These are phyloP conservation scores for Hipposideros armiger DNA, from an alignment of 2,113 vertebrate genomes.

Conservation along the genomic window DNA sequence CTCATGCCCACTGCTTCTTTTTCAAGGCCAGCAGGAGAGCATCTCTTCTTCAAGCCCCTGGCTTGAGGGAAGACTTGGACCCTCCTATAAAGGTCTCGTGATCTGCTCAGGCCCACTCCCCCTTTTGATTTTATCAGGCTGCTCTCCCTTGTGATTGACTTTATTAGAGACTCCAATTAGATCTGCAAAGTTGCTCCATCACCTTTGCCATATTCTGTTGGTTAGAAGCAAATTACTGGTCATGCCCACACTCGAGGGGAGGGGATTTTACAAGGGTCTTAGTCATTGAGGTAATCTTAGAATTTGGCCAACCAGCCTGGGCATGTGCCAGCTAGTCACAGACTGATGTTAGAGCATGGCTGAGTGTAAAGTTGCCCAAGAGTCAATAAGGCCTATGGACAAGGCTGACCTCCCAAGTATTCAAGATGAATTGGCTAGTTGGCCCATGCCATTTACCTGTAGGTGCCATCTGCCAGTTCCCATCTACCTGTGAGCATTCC, in stretches of 20 bases:
- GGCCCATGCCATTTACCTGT: neutral
- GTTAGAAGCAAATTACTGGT: neutral
- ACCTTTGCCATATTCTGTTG: neutral
- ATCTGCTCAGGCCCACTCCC: neutral
- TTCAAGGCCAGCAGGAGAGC: neutral
- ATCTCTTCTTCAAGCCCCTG: neutral
- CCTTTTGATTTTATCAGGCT: neutral
- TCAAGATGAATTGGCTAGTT: neutral
- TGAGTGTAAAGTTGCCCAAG: neutral
- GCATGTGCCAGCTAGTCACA: too few relatives aligned
- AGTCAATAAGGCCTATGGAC: neutral
- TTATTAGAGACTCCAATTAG: neutral
- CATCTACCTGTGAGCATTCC: neutral
- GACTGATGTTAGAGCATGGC: rapidly evolving
- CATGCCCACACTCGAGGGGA: neutral
- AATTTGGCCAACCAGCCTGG: neutral
- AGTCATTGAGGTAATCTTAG: neutral
- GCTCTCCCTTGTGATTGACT: neutral
- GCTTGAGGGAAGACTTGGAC: neutral
- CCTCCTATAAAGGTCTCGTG: neutral
- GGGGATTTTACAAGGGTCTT: neutral
- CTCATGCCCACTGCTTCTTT: neutral
- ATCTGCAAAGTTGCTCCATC: neutral
- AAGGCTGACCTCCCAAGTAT: too few relatives aligned
- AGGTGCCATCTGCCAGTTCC: neutral